A percentile compares a stretch with the other conserved stretches of the same genome.
Evolutionary conservation across 2,888 invertebrate genomes (phyloP).

Genomic region (Hyles lineata): DNA sequence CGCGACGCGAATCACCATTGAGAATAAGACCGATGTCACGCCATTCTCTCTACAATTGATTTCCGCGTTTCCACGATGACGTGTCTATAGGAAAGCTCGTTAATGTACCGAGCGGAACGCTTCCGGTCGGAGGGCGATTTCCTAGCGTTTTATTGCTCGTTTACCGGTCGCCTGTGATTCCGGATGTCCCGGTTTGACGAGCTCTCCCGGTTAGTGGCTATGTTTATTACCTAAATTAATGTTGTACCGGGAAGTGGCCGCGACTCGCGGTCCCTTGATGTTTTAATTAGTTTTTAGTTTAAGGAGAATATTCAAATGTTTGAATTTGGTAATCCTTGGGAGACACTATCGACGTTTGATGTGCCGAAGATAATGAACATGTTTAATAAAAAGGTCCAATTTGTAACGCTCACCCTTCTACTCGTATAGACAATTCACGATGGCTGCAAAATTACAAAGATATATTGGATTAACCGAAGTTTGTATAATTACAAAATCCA

Average conservation of each 20-base stretch:
- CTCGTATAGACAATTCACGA: no score
- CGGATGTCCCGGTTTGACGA: conserved; percentile 24
- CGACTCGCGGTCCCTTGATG: background rate
- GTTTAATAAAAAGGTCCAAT: no score
- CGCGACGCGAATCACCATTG: no score
- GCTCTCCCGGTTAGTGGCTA: conserved; percentile 8
- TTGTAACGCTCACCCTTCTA: no score
- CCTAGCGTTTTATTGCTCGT: conserved; percentile 19
- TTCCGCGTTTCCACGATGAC: background rate
- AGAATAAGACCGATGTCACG: background rate
- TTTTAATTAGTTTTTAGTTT: no score
- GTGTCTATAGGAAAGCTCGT: conserved; percentile 11
- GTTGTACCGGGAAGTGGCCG: background rate
- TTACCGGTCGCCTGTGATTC: conserved; percentile 25
- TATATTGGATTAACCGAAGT: no score
- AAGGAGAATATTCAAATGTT: no score
- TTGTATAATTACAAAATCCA: no score
- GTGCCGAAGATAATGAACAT: no score
- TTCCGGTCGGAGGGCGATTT: background rate
- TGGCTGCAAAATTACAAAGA: no score
- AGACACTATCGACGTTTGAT: no score
- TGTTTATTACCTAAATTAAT: background rate
- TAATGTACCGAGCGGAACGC: background rate
- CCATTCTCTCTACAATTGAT: background rate
- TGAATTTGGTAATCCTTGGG: no score